Evolutionary conservation across 2,888 invertebrate genomes (phyloP), one percentile per base, ranked within the genome.

Genomic region (Corythucha ciliata): DNA sequence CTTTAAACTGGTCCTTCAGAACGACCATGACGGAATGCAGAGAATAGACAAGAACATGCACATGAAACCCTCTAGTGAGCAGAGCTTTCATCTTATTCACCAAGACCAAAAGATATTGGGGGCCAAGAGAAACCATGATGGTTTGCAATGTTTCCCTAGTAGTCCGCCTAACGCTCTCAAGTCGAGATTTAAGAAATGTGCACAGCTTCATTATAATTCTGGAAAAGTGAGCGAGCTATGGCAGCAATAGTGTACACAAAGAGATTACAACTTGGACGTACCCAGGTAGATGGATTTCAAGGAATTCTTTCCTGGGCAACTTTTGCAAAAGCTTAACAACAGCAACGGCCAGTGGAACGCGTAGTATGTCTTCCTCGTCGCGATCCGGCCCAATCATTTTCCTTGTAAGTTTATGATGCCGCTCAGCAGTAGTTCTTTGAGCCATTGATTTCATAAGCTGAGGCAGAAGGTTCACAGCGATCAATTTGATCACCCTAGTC

Each of bases 71-170:
- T 64, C 83, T 78, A 0, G 81, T 87, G 48, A 97, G 72, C 18
- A 89, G 69, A 4, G 83, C 71, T 27, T 81, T 80, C 66, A 97
- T 77, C 68, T 93, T 91, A 54, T 79, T 78, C 10, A 96, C 68
- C 20, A 96, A 69, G 61, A 81, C 72, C 6, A 79, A 75, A 55
- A 97, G 72, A 68, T 90, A 90, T 14, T 76, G 70, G 0, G 90
- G 79, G 0, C 96, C 96, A 7, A 98, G 74, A 0, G 86, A 78
- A 0, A 79, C 64, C 80, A 92, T 84, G 22, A 94, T 87, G 68
- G 90, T 87, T 60, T 87, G 82, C n/a, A 97, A 74, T n/a, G 89
- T 91, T 66, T 91, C 88, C 26, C 93, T 76, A 0, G 94, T 83
- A 1, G 80, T 72, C 64, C 85, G 79, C 34, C 96, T 76, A 2